phyloP scores from a whole-genome alignment of 2,113 vertebrate genomes.

The Sinosuthora webbiana region DNA sequence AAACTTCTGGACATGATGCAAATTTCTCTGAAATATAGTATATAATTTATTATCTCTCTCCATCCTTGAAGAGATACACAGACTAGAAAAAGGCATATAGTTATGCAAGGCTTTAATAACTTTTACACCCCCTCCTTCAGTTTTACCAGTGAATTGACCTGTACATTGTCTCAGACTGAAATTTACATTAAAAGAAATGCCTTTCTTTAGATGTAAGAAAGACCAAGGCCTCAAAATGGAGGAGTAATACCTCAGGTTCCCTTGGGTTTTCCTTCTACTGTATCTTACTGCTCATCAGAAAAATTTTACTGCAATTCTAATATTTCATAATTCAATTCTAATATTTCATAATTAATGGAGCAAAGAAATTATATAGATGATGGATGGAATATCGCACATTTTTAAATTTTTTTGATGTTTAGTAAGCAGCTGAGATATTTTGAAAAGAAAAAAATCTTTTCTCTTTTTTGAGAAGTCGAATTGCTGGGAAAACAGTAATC shows the following conservation, averaged over 20 bases:
- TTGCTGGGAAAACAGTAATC: not conserved
- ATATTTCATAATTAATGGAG: not conserved
- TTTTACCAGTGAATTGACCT: not conserved
- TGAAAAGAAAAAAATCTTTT: not conserved
- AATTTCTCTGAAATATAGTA: not conserved
- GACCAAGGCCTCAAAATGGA: not conserved
- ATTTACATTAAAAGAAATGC: not conserved
- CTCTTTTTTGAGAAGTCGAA: not conserved
- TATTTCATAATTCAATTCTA: not conserved
- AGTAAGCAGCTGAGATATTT: not conserved
- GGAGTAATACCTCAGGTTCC: not conserved
- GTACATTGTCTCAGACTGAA: not conserved
- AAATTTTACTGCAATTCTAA: not conserved
- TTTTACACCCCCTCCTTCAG: not conserved
- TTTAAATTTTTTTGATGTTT: not conserved
- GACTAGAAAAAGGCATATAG: not conserved
- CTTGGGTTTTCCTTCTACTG: not conserved
- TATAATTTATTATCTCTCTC: not conserved
- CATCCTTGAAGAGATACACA: not conserved
- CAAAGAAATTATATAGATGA: not conserved
- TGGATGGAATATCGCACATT: not conserved
- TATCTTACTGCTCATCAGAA: not conserved
- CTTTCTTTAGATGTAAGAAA: not conserved
- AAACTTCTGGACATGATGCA: not conserved
- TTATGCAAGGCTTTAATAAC: not conserved